Evolutionary conservation across 1,140 invertebrate species (phyloP).

Genomic region (Berghia stephanieae): DNA sequence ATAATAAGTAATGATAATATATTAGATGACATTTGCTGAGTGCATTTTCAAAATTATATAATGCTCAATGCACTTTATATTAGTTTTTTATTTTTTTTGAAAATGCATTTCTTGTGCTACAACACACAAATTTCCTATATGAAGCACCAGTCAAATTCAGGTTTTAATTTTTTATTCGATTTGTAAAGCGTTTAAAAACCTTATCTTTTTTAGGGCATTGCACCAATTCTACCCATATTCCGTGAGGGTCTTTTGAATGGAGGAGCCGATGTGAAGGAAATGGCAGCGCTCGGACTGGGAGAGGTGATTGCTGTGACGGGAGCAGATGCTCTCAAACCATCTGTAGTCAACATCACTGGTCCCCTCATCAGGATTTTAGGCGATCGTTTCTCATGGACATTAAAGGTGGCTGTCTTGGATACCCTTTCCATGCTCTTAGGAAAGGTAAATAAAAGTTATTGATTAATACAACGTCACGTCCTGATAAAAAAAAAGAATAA

Average conservation of each 20-base stretch:
- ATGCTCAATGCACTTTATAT: too few relatives aligned
- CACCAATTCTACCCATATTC: conserved; percentile 92
- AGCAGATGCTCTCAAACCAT: conserved; percentile 83
- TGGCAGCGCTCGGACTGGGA: conserved; percentile 90
- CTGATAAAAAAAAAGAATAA: neutral
- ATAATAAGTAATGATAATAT: too few relatives aligned
- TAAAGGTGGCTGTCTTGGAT: conserved; percentile 95
- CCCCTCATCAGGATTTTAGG: conserved; percentile 97
- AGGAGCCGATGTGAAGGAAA: conserved; percentile 92
- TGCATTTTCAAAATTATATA: too few relatives aligned
- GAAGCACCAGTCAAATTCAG: too few relatives aligned
- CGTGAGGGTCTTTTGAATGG: conserved; percentile 96
- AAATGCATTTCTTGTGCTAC: too few relatives aligned
- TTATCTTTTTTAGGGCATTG: conserved; percentile 90
- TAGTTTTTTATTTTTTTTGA: too few relatives aligned
- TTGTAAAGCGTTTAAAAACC: too few relatives aligned
- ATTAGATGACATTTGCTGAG: too few relatives aligned
- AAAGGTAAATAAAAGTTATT: conserved; percentile 55
- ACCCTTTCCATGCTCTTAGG: conserved; percentile 90
- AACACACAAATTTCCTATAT: too few relatives aligned
- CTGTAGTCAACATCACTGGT: conserved; percentile 96
- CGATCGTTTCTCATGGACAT: conserved; percentile 90
- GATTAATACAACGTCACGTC: neutral
- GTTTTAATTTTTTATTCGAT: too few relatives aligned
- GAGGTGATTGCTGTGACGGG: conserved; percentile 88